Percentiles rank a stretch among this genome's conserved stretches.
These are phyloP conservation scores for Shargacucullia verbasci DNA, from an alignment of 2,888 invertebrate genomes.

Conservation along the genomic window DNA sequence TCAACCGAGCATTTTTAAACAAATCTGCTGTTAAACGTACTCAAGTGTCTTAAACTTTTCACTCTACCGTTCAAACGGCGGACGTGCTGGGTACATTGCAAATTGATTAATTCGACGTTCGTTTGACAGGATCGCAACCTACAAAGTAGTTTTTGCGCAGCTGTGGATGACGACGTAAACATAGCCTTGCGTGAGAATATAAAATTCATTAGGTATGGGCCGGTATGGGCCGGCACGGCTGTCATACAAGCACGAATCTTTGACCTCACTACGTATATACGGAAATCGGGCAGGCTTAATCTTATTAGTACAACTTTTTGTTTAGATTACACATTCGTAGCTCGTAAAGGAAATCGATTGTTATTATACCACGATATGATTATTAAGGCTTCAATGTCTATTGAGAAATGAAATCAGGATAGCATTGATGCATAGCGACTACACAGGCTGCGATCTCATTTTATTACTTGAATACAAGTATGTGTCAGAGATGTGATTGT, in stretches of 20 bases:
- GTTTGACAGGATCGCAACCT: slow-evolving; percentile 55
- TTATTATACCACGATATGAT: not conserved
- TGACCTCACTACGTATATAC: slow-evolving; percentile 37
- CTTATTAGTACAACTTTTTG: slow-evolving; percentile 41
- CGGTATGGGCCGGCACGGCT: slow-evolving; percentile 47
- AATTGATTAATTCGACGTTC: slow-evolving; percentile 57
- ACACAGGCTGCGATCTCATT: slow-evolving; percentile 11
- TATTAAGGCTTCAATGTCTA: slow-evolving; percentile 1
- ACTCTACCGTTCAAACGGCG: slow-evolving; percentile 9
- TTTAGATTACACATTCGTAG: not conserved
- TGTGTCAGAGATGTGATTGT: slow-evolving; percentile 68
- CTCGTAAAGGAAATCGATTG: not conserved
- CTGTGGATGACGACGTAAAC: slow-evolving; percentile 65
- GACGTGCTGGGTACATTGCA: slow-evolving; percentile 12
- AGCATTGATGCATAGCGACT: slow-evolving; percentile 9
- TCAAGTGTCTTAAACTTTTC: slow-evolving; percentile 20
- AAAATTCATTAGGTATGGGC: slow-evolving; percentile 59
- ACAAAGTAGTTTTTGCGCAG: slow-evolving; percentile 59
- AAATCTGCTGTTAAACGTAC: slow-evolving; percentile 32
- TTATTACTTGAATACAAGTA: slow-evolving; percentile 39
- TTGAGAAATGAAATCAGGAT: slow-evolving; percentile 28
- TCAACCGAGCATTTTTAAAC: slow-evolving; percentile 31
- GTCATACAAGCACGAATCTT: slow-evolving; percentile 37
- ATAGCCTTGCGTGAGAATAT: slow-evolving; percentile 66
- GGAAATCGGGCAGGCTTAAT: slow-evolving; percentile 32